Evolutionary conservation across 1,140 invertebrate genomes (phyloP).

Genomic region (Metopolophium dirhodum): DNA sequence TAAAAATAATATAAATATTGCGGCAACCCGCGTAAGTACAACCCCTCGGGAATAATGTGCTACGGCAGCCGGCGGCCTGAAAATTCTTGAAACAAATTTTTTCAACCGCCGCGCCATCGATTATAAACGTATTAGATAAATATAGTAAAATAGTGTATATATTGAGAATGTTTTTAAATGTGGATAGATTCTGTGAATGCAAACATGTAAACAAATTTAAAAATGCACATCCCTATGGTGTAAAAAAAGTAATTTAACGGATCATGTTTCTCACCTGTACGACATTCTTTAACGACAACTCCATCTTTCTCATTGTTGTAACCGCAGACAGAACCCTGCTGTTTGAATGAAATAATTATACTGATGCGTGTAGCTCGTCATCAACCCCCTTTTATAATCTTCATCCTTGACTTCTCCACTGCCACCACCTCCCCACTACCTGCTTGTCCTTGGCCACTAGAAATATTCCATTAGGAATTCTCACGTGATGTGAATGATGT

Average conservation of each 20-base stretch:
- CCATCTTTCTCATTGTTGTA: slow-evolving; percentile 38
- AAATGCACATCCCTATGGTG: background rate
- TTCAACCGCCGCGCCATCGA: no score
- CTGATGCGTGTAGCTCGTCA: slow-evolving; percentile 40
- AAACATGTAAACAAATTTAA: background rate
- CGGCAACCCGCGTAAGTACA: background rate
- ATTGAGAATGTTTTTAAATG: background rate
- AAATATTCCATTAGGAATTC: slow-evolving; percentile 47
- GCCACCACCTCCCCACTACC: background rate
- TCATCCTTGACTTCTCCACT: slow-evolving; percentile 33
- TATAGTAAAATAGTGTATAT: background rate
- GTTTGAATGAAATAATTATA: slow-evolving; percentile 49
- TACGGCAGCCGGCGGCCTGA: background rate
- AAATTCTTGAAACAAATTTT: background rate
- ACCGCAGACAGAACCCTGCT: slow-evolving; percentile 47
- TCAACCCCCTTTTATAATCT: slow-evolving; percentile 54
- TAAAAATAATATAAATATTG: background rate
- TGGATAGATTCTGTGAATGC: background rate
- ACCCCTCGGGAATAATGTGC: background rate
- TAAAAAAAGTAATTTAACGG: background rate
- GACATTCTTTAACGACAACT: slow-evolving; percentile 29
- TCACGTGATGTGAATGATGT: background rate
- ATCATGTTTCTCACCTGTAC: slow-evolving; percentile 36
- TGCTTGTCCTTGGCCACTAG: background rate
- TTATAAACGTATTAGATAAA: background rate